Base-by-base conservation (phyloP, 1,140 invertebrate species). In the Mizuhopecten yessoensis region DNA sequence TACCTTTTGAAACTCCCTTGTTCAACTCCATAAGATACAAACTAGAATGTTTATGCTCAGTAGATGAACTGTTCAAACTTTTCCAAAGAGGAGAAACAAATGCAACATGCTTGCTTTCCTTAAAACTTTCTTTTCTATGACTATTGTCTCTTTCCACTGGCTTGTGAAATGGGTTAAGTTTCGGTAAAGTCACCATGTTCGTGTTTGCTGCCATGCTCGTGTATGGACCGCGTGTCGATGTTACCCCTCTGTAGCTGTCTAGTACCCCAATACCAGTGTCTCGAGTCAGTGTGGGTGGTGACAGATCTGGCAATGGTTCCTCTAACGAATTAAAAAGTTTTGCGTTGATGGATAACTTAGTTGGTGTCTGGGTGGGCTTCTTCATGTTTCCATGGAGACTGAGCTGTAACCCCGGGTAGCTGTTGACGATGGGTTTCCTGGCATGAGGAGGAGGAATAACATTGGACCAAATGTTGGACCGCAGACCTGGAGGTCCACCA, bases 11-110 rank as follows among this genome's bases (percentile, higher is more conserved):
- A 75, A 45, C 17, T 9, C 0, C 42, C 42, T 45, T 45, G 9
- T 45, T 45, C 17, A 45, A 45, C 42, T 75, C 23, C n/a, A 75
- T 29, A 29, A 75, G 1, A 29, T 75, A 29, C 1, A 75, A 75
- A 75, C 57, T 75, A 29, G 57, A 75, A 29, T 29, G 57, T 75
- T 75, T 75, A 3, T 29, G n/a, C 23, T 75, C 5, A 75, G 23
- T 17, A 57, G 9, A 0, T 75, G 57, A 75, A 29, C 23, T 75
- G 57, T 75, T 75, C 23, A 75, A 29, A 29, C 29, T 75, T 29
- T 75, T 75, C 57, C 57, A 75, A n/a, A 75, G n/a, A 75, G 57
- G 57, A 75, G 57, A 75, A 75, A 75, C 57, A 75, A 75, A 75
- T 29, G 57, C 57, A 29, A 75, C 57, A 75, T 75, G 57, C 11